Evolutionary conservation across 2,113 vertebrate genomes (phyloP), one percentile per base, ranked within the genome.

Genomic region (Melanerpes aurifrons): DNA sequence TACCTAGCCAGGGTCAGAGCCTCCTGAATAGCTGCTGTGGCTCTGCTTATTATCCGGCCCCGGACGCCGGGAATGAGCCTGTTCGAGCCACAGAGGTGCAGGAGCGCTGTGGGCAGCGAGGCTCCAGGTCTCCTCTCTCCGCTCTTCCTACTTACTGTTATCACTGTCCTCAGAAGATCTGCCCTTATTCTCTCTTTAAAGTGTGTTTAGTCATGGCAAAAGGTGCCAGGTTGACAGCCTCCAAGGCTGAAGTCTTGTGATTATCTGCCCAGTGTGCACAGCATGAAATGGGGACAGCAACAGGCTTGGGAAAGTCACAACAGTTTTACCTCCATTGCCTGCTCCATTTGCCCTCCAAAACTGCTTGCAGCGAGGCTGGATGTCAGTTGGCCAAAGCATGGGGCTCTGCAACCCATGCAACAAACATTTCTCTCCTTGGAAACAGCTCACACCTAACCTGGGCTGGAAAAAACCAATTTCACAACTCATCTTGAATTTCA

Each of bases 1-100:
- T 97, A 97, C 97, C 95, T 96, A 69, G 89, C 72, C 82, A 95
- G 94, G 96, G 96, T 96, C 88, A 94, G 95, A 95, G 95, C 94
- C 94, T 95, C 88, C 91, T 94, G 88, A 95, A 92, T 94, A 90
- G 94, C 80, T 95, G 61, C 58, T 43, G 69, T n/a, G 80, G 80
- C 79, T 95, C 96, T 95, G 93, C 90, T 96, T 87, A 90, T 96
- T 95, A 93, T 95, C 94, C 19, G 20, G 89, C 79, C 79, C 88
- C 2, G 82, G 84, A 88, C 22, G 43, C 96, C 25, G 94, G 95
- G 95, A 95, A 96, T 90, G 92, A 2, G 53, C 95, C 78, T 45
- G 37, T 58, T 86, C 45, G 5, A 66, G 91, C 87, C 9, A 12
- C 11, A 10, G 77, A 92, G 92, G 85, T 85, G n/a, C 66, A 90